phyloP scores from a whole-genome alignment of 2,797 vertebrate genomes.

The Myotis daubentonii region DNA sequence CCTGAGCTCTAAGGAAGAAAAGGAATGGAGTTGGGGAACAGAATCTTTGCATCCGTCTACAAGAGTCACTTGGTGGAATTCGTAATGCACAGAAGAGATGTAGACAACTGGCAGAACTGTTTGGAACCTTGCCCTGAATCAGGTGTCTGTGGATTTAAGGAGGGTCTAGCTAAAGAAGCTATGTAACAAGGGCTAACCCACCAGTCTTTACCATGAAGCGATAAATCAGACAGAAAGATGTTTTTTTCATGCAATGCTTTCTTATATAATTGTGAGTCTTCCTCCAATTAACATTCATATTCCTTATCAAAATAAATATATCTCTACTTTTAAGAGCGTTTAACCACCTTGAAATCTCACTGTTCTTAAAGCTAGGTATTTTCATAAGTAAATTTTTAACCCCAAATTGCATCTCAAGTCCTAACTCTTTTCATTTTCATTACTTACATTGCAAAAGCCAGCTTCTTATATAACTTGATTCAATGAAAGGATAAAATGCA shows the following conservation, averaged over 20 bases:
- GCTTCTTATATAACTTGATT: background rate
- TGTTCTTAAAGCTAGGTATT: slow-evolving; percentile 39
- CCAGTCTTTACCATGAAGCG: background rate
- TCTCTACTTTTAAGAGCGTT: slow-evolving; percentile 17
- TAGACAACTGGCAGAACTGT: background rate
- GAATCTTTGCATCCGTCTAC: slow-evolving; percentile 62
- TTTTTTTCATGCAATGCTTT: background rate
- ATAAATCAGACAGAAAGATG: background rate
- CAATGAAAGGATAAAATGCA: slow-evolving; percentile 16
- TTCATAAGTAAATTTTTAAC: slow-evolving; percentile 54
- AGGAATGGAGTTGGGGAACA: slow-evolving; percentile 63
- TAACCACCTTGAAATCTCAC: slow-evolving; percentile 34
- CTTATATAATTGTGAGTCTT: background rate
- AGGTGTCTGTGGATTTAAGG: slow-evolving; percentile 9
- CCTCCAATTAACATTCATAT: background rate
- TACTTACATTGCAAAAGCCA: slow-evolving; percentile 11
- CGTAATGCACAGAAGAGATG: slow-evolving; percentile 54
- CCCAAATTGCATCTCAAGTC: background rate
- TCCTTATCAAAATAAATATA: background rate
- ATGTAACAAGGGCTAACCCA: background rate
- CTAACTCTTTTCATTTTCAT: background rate
- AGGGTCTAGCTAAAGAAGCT: background rate
- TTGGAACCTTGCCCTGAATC: slow-evolving; percentile 3
- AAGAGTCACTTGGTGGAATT: slow-evolving; percentile 53
- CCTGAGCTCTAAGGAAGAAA: slow-evolving; percentile 51